These are phyloP conservation scores for Anas platyrhynchos DNA, from an alignment of 2,113 vertebrate genomes.

Conservation along the genomic window DNA sequence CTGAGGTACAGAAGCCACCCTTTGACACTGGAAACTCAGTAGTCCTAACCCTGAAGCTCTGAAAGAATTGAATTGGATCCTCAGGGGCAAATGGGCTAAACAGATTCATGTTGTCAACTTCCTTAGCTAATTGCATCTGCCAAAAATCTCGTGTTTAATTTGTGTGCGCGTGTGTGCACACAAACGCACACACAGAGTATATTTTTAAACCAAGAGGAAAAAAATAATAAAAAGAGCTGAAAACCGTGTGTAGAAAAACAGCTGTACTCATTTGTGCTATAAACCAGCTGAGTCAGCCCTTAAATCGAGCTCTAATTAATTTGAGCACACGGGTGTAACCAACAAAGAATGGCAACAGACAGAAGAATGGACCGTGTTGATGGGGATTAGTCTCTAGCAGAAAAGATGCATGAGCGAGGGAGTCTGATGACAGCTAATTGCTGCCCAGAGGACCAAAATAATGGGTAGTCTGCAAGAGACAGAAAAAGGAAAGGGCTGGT, in stretches of 20 bases:
- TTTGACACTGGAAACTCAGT: conserved; percentile 55
- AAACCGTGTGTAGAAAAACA: conserved; percentile 35
- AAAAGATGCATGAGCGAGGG: background rate
- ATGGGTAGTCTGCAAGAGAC: conserved; percentile 30
- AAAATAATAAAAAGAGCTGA: background rate
- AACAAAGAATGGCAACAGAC: conserved; percentile 32
- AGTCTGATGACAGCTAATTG: conserved; percentile 66
- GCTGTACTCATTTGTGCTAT: conserved; percentile 20
- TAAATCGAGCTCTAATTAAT: conserved; percentile 36
- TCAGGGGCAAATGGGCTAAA: conserved; percentile 14
- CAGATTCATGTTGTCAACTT: conserved; percentile 15
- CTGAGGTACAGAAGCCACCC: conserved; percentile 43
- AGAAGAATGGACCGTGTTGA: conserved; percentile 33
- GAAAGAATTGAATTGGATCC: conserved; percentile 33
- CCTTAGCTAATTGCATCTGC: background rate
- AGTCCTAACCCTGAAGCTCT: conserved; percentile 32
- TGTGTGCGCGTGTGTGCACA: background rate
- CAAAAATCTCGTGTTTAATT: conserved; percentile 32
- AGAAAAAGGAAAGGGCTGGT: conserved; percentile 27
- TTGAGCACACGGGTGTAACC: conserved; percentile 3
- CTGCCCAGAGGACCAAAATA: conserved; percentile 61
- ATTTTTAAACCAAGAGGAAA: background rate
- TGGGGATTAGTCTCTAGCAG: conserved; percentile 9
- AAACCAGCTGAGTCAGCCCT: conserved; percentile 50
- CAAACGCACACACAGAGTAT: background rate